phyloP scores from a whole-genome alignment of 1,140 invertebrate genomes.

The Ceratina australensis region DNA sequence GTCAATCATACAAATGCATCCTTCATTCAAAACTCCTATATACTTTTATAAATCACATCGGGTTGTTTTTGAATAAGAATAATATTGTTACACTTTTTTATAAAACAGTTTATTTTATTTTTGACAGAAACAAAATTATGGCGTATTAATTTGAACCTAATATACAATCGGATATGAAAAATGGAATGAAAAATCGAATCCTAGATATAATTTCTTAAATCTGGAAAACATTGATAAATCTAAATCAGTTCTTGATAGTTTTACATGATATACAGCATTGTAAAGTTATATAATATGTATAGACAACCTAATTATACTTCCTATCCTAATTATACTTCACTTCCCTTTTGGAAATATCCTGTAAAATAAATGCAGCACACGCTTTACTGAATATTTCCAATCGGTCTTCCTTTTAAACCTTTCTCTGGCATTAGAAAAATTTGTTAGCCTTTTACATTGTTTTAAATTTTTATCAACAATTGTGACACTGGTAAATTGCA shows the following conservation, averaged over 20 bases:
- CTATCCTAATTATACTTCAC: constrained; percentile 39
- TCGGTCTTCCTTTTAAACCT: constrained; percentile 26
- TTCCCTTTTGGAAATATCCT: constrained; percentile 27
- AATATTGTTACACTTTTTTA: constrained; percentile 25
- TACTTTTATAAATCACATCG: not conserved
- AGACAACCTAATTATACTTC: no score
- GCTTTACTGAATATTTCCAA: constrained; percentile 10
- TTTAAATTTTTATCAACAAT: not conserved
- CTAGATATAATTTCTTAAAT: constrained; percentile 29
- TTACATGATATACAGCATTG: constrained; percentile 42
- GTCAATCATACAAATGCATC: no score
- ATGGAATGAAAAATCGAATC: constrained; percentile 40
- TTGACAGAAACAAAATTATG: constrained; percentile 56
- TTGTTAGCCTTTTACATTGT: constrained; percentile 28
- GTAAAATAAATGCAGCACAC: constrained; percentile 23
- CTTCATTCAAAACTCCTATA: no score
- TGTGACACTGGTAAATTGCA: constrained; percentile 19
- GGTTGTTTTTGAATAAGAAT: constrained; percentile 11
- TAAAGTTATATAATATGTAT: constrained; percentile 53
- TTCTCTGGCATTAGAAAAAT: constrained; percentile 32
- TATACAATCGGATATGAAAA: constrained; percentile 25
- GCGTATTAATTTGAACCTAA: constrained; percentile 43
- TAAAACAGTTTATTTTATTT: constrained; percentile 63
- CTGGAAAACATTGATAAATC: constrained; percentile 45
- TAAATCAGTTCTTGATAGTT: constrained; percentile 46